Conservation (phyloP, 2,797 vertebrate species). For the Peromyscus eremicus region DNA sequence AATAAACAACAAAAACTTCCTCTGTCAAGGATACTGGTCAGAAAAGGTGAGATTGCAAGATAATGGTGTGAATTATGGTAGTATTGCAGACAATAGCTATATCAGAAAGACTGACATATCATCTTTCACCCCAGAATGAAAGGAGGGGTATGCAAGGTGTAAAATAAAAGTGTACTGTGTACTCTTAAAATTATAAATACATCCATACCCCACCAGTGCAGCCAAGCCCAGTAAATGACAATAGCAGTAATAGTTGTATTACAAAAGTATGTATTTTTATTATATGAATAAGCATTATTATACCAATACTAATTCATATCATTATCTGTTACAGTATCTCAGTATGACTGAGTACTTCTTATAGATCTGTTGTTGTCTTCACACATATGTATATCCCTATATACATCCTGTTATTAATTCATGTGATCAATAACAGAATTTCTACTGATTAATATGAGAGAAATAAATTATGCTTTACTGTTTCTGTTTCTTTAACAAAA, state of each 20-base stretch:
- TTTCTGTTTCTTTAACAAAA: not conserved
- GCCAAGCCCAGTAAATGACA: not conserved
- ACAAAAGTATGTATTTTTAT: conserved; percentile 14
- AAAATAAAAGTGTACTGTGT: not conserved
- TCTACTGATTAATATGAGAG: not conserved
- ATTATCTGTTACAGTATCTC: not conserved
- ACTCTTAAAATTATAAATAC: conserved; percentile 3
- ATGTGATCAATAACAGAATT: not conserved
- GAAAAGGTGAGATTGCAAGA: conserved; percentile 12
- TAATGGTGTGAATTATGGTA: not conserved
- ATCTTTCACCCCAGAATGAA: not conserved
- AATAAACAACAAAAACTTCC: not conserved
- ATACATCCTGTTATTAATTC: not conserved
- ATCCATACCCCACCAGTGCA: not conserved
- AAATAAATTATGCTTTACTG: not conserved
- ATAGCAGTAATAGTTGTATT: not conserved
- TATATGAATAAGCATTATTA: not conserved
- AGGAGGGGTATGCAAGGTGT: not conserved
- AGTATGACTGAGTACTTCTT: not conserved
- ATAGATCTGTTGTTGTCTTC: conserved; percentile 2
- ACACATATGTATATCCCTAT: not conserved
- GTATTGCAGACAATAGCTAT: not conserved
- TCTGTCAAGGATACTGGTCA: not conserved
- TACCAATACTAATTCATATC: not conserved
- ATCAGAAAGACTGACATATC: not conserved